Base-by-base conservation (phyloP, 1,140 invertebrate species). In the Goniozus legneri region DNA sequence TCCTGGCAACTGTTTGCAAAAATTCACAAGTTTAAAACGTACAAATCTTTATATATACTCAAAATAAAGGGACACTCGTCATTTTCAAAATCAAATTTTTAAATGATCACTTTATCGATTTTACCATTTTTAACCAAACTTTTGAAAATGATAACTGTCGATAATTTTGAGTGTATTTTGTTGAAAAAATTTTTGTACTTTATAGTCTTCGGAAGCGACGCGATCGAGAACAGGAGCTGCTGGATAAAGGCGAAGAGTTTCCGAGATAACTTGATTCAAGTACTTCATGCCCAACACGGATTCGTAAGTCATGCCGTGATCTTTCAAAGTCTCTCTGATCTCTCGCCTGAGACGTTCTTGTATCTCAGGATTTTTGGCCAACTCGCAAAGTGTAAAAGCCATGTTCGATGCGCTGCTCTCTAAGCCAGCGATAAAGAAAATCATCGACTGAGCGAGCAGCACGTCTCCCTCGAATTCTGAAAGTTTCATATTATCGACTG, bases 161-260 rank as follows among this genome's bases (percentile, higher is more conserved):
- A 31, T 15, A 42, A n/a, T n/a, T n/a, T n/a, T n/a, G n/a, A n/a
- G n/a, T n/a, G n/a, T n/a, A n/a, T n/a, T n/a, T n/a, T 45, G 1
- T 30, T 32, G 24, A n/a, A n/a, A 35, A 43, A 24, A 43, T 8
- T 19, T 6, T 19, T 13, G 3, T 42, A 66, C 59, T 22, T 59
- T 55, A 13, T 72, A 73, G 50, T 71, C 74, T 34, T 72, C 49
- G 1, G 60, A 52, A 0, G 78, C 50, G 18, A 68, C 53, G 32
- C 83, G 62, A n/a, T 75, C 78, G 33, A 82, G 64, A 4, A 80
- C 46, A 3, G 82, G 79, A 2, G 81, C 79, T 0, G 80, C 72
- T 7, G 83, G 80, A 60, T 77, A 80, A 2, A 83, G 35, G 15
- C 83, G 63, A 6, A 84, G 49, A 3, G 75, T 65, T 33, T 70